Percentiles rank a stretch among this genome's conserved stretches.
Evolutionary conservation across 1,140 invertebrate genomes (phyloP).

Genomic region (Centruroides sculpturatus): DNA sequence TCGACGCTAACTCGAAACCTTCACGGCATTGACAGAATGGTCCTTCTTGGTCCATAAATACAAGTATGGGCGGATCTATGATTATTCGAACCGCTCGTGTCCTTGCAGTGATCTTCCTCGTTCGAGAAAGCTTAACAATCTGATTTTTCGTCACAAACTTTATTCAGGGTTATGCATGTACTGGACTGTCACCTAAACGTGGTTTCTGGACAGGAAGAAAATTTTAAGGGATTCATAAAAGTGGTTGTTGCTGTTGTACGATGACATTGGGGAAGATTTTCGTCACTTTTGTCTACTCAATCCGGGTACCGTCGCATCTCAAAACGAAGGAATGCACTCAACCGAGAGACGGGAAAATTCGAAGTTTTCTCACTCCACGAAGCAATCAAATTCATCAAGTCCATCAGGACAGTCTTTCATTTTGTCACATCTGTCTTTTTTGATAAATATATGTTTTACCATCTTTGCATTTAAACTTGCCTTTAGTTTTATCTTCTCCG

Average conservation of each 20-base stretch:
- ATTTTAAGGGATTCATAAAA: conserved; percentile 67
- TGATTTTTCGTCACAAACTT: conserved; percentile 14
- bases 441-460: conserved; percentile 33
- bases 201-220: conserved; percentile 5
- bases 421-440: conserved; percentile 68
- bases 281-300: conserved; percentile 36
- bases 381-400: conserved; percentile 48
- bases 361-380: not conserved
- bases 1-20: conserved; percentile 50
- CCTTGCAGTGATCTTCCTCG: conserved; percentile 4
- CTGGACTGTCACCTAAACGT: conserved; percentile 46
- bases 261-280: conserved; percentile 28
- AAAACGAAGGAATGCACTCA: conserved; percentile 27
- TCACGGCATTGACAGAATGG: conserved; percentile 47
- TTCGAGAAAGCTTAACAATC: conserved; percentile 18
- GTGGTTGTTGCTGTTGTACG: conserved; percentile 47
- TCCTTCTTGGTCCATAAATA: conserved; percentile 61
- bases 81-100: conserved; percentile 70
- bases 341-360: conserved; percentile 5
- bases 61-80: conserved; percentile 90
- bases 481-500: conserved; percentile 31
- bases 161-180: conserved; percentile 40
- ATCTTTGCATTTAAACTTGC: conserved; percentile 21
- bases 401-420: conserved; percentile 66
- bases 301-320: conserved; percentile 34